Conservation (phyloP, 2,888 invertebrate genomes). For the Sinodicranocentrus sp. region DNA sequence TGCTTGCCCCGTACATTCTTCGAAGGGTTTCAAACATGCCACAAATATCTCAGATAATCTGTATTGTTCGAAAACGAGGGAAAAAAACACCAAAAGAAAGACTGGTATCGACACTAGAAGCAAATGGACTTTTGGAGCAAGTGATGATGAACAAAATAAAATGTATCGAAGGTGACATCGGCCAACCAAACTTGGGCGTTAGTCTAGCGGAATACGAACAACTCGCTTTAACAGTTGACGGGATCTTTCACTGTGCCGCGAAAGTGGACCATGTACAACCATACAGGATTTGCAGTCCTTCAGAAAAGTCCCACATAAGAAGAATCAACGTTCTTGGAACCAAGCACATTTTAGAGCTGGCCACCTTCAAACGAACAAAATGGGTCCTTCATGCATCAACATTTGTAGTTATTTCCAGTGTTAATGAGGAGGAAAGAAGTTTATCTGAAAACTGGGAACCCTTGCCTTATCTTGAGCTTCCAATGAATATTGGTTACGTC, state of each 20-base stretch:
- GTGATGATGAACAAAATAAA: conserved; percentile 17
- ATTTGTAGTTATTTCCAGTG: conserved; percentile 40
- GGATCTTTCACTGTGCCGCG: conserved; percentile 65
- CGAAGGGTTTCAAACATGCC: conserved; percentile 18
- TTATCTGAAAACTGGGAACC: conserved; percentile 16
- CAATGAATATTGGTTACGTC: conserved; percentile 59
- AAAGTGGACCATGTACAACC: conserved; percentile 63
- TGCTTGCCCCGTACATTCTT: conserved; percentile 54
- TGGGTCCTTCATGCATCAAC: conserved; percentile 63
- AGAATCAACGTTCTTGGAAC: conserved; percentile 67
- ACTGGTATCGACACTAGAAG: conserved; percentile 17
- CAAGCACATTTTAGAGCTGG: conserved; percentile 64
- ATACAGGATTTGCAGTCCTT: conserved; percentile 24
- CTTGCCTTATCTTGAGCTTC: conserved; percentile 22
- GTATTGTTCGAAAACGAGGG: conserved; percentile 43
- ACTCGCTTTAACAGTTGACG: conserved; percentile 54
- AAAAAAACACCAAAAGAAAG: background rate
- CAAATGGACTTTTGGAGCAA: background rate
- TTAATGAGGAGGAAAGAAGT: conserved; percentile 31
- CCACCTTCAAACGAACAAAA: conserved; percentile 55
- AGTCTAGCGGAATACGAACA: conserved; percentile 25
- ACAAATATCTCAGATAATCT: conserved; percentile 33
- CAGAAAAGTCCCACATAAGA: conserved; percentile 47
- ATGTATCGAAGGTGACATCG: conserved; percentile 49
- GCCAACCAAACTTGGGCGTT: conserved; percentile 43